phyloP scores from a whole-genome alignment of 2,797 vertebrate species.

The Danio aesculapii region DNA sequence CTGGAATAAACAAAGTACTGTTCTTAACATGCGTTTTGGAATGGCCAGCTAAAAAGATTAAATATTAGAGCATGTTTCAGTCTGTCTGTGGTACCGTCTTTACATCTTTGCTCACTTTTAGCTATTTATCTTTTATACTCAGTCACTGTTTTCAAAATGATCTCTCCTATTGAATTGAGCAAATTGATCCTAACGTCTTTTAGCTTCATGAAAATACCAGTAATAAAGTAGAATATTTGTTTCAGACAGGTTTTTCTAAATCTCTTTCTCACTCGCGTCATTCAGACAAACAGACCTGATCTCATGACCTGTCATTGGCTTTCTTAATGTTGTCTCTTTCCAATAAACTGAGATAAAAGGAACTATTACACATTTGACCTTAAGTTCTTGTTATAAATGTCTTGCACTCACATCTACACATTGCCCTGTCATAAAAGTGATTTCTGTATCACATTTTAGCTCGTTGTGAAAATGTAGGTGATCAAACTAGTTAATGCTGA shows the following conservation, averaged over 20 bases:
- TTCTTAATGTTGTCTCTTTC: neutral
- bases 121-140: too few relatives aligned
- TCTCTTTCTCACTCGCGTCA: neutral
- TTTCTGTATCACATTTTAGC: neutral
- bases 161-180: too few relatives aligned
- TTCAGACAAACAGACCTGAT: neutral
- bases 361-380: slow-evolving; percentile 1
- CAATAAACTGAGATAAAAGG: slow-evolving; percentile 7
- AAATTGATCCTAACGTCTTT: neutral
- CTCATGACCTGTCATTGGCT: neutral
- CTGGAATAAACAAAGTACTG: too few relatives aligned
- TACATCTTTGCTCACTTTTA: too few relatives aligned
- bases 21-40: too few relatives aligned
- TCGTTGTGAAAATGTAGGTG: neutral
- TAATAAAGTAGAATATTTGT: neutral
- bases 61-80: too few relatives aligned
- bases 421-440: slow-evolving; percentile 4
- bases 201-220: neutral
- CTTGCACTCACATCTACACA: neutral
- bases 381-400: neutral
- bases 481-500: neutral
- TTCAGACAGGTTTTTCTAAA: neutral
- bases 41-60: too few relatives aligned
- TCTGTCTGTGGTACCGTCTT: too few relatives aligned
- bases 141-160: neutral